Evolutionary conservation across 2,888 invertebrate species (phyloP).

Genomic region (Drosophila pseudotalamancana): DNA sequence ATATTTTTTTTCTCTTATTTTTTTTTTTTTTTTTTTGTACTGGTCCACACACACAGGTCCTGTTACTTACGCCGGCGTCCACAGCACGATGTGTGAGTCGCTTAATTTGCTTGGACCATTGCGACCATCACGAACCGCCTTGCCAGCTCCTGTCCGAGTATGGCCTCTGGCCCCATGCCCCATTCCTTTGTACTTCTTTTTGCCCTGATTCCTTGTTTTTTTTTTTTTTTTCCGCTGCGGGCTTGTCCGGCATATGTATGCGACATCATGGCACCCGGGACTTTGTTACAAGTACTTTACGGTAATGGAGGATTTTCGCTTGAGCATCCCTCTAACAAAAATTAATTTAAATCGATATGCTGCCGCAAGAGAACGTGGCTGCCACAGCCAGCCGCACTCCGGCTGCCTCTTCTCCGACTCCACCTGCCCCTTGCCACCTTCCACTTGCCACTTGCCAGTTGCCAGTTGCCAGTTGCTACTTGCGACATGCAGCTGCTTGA

Average conservation of each 20-base stretch:
- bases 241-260: constrained; percentile 63
- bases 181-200: constrained; percentile 30
- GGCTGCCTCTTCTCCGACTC: neutral
- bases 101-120: constrained; percentile 81
- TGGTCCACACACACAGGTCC: constrained; percentile 28
- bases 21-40: too few relatives aligned
- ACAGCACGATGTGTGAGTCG: constrained; percentile 58
- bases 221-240: constrained; percentile 36
- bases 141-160: constrained; percentile 12
- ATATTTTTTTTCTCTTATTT: too few relatives aligned
- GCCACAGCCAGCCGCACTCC: constrained; percentile 17
- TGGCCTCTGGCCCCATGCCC: constrained; percentile 19
- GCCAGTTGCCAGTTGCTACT: neutral
- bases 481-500: constrained; percentile 6
- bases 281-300: constrained; percentile 84
- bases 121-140: too few relatives aligned
- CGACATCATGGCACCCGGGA: constrained; percentile 77
- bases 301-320: constrained; percentile 84
- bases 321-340: constrained; percentile 84
- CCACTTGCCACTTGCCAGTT: neutral
- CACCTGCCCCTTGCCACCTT: neutral
- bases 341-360: constrained; percentile 84
- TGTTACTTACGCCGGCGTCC: constrained; percentile 20
- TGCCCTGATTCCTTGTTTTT: constrained; percentile 4
- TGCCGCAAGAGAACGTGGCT: constrained; percentile 67